Evolutionary conservation across 2,797 vertebrate species (phyloP).

Genomic region (Chromobotia macracanthus): DNA sequence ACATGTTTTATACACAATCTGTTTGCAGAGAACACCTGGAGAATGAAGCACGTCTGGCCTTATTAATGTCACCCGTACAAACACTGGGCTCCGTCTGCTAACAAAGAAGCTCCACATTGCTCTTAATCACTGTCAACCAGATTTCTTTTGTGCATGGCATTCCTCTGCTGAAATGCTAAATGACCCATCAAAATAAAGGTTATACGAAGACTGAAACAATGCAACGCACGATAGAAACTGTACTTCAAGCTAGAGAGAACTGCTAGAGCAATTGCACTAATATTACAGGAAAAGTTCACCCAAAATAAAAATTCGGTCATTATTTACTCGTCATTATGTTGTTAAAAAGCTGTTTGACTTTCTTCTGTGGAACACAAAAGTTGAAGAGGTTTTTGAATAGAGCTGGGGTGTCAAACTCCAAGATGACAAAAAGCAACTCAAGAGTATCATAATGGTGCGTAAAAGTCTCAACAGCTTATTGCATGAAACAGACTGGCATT

Average conservation of each 20-base stretch:
- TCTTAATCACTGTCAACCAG: slow-evolving; percentile 46
- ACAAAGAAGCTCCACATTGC: slow-evolving; percentile 47
- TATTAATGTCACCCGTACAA: slow-evolving; percentile 34
- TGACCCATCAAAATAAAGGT: slow-evolving; percentile 40
- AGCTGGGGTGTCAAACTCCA: no score
- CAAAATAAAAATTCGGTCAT: no score
- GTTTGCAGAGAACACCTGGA: slow-evolving; percentile 50
- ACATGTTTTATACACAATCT: slow-evolving; percentile 43
- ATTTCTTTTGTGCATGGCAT: slow-evolving; percentile 15
- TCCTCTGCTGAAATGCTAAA: slow-evolving; percentile 41
- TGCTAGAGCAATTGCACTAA: no score
- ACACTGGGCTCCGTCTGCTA: slow-evolving; percentile 43
- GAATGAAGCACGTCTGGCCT: slow-evolving; percentile 39
- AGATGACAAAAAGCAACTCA: no score
- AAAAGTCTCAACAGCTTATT: no score
- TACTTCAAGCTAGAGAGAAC: neutral
- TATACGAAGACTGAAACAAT: slow-evolving; percentile 4
- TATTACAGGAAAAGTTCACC: no score
- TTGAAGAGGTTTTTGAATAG: no score
- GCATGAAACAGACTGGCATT: no score
- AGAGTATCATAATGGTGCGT: no score
- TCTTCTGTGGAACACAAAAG: no score
- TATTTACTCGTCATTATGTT: no score
- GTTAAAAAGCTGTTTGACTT: no score
- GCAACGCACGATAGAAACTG: neutral